Conservation (phyloP, 2,888 invertebrate species). For the Drosophila siamana region DNA sequence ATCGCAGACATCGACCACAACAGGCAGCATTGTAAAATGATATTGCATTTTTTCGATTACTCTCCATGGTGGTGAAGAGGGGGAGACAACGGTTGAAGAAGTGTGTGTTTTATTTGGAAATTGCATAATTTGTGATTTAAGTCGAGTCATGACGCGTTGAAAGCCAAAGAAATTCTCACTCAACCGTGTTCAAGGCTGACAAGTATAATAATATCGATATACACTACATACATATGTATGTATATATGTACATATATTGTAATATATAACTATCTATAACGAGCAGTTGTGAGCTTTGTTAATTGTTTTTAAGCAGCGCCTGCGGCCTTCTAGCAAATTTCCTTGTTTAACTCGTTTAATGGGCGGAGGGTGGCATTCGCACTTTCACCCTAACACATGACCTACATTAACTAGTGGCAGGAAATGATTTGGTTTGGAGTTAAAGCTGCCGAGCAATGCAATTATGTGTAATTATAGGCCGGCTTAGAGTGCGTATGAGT, state of each 20-base stretch:
- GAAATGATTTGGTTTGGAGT: conserved; percentile 43
- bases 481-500: conserved; percentile 66
- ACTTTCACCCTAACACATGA: conserved; percentile 72
- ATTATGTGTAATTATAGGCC: conserved; percentile 25
- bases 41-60: conserved; percentile 54
- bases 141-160: conserved; percentile 54
- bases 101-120: conserved; percentile 25
- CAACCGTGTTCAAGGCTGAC: conserved; percentile 33
- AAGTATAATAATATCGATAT: background rate
- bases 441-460: conserved; percentile 15
- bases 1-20: conserved; percentile 2
- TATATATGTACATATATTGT: too few relatives aligned
- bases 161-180: conserved; percentile 47
- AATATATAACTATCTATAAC: background rate
- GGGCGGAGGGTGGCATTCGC: conserved; percentile 20
- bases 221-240: background rate
- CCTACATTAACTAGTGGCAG: conserved; percentile 62
- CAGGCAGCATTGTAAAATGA: conserved; percentile 51
- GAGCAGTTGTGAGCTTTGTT: conserved; percentile 10
- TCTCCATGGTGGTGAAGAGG: background rate
- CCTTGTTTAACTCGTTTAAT: conserved; percentile 38
- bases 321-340: conserved; percentile 53
- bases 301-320: conserved; percentile 18
- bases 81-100: conserved; percentile 6
- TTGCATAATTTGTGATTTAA: conserved; percentile 58